Evolutionary conservation across 2,888 invertebrate species (phyloP), one percentile per base, ranked within the genome.

Genomic region (Sicus ferrugineus): DNA sequence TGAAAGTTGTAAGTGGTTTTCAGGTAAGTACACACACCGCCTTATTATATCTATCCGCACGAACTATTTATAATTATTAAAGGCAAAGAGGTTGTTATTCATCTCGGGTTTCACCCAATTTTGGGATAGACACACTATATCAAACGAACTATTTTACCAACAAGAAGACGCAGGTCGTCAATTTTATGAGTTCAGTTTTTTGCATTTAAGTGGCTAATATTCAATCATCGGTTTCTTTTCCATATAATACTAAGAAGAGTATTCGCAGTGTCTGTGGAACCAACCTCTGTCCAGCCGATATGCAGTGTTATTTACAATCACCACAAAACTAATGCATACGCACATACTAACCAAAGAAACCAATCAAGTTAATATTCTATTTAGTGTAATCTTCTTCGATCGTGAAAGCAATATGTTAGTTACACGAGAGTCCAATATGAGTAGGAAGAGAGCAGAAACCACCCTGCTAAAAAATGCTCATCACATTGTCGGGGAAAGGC

Each of bases 31-130:
- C 31, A 7, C 56, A 56, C n/a, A 23, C 58, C n/a, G 31, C 6
- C 58, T 56, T 56, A 30, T 42, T 42, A 7, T 16, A 23, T 56
- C 58, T 56, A 28, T 67, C 56, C 4, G 52, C 65, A 14, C 65
- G 65, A 16, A n/a, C 46, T 31, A 66, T 23, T 31, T 38, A 28
- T 42, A 52, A 26, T 19, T 19, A 30, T 65, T 26, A 50, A 48
- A 2, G 3, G 23, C n/a, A 30, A 50, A 65, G 19, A 65, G 26
- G 16, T 65, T 6, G 30, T 16, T 28, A n/a, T n/a, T n/a, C n/a
- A n/a, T 46, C 16, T 46, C 46, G 42, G 67, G 58, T 42, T 67
- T 67, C 38, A 67, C 26, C 67, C 67, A 56, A n/a, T 56, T 67
- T 61, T 67, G 59, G 7, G 31, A 56, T 2, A 67, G n/a, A 46